phyloP scores from a whole-genome alignment of 2,113 vertebrate species.

The Cyanoliseus patagonus region DNA sequence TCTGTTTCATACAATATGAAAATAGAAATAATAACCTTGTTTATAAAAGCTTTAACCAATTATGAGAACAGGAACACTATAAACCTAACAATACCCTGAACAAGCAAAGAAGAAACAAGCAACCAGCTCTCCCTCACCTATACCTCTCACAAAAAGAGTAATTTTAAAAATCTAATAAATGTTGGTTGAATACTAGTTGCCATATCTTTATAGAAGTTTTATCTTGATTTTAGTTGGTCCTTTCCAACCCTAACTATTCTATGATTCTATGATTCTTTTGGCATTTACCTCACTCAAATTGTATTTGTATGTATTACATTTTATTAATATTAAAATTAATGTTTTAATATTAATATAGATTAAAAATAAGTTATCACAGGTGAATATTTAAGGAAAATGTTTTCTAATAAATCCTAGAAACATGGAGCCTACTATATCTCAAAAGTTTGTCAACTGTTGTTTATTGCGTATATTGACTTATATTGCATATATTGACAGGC shows the following conservation, averaged over 20 bases:
- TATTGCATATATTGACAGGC: background rate
- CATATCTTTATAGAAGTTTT: background rate
- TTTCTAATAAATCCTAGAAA: background rate
- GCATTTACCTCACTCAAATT: background rate
- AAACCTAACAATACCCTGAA: background rate
- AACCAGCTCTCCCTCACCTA: background rate
- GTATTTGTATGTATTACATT: background rate
- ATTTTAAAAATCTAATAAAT: background rate
- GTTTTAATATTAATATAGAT: background rate
- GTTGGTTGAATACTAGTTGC: background rate
- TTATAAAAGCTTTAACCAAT: conserved; percentile 3
- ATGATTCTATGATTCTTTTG: background rate
- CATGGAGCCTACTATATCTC: background rate
- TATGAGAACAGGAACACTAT: background rate
- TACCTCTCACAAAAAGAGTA: background rate
- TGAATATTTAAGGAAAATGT: background rate
- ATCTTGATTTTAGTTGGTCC: background rate
- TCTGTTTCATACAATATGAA: background rate
- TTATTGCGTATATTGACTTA: background rate
- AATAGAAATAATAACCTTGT: background rate
- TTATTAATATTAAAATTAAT: background rate
- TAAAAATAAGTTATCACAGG: background rate
- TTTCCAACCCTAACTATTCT: too few species aligned
- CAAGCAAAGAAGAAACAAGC: background rate
- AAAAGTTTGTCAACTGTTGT: background rate